Evolutionary conservation across 2,888 invertebrate species (phyloP).

Genomic region (Ennomos quercinarius): DNA sequence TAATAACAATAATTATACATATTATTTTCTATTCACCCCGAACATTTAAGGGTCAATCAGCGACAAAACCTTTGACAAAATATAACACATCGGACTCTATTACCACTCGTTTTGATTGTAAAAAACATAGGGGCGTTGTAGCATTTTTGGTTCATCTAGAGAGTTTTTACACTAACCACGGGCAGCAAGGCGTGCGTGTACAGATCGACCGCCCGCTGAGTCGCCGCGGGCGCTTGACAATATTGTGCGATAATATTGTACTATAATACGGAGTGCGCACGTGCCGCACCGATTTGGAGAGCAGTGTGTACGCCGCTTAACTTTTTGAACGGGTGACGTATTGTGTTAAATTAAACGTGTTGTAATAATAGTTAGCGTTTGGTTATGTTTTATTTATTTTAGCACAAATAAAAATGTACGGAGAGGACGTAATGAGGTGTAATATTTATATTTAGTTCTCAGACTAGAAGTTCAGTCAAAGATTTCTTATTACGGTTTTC

Average conservation of each 20-base stretch:
- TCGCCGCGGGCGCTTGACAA: conserved; percentile 62
- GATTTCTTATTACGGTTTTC: no score
- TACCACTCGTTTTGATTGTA: conserved; percentile 26
- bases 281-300: conserved; percentile 51
- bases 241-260: conserved; percentile 57
- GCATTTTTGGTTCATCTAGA: conserved; percentile 40
- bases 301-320: conserved; percentile 57
- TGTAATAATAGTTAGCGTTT: conserved; percentile 4
- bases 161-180: conserved; percentile 49
- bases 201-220: conserved; percentile 52
- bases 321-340: conserved; percentile 17
- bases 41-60: conserved; percentile 21
- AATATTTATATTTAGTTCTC: no score
- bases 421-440: no score
- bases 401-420: neutral
- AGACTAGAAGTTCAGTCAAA: no score
- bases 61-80: conserved; percentile 15
- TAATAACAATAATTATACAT: no score
- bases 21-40: neutral
- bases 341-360: conserved; percentile 20
- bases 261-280: conserved; percentile 48
- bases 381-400: neutral
- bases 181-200: conserved; percentile 40
- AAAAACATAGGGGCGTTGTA: conserved; percentile 40
- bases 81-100: conserved; percentile 23